These are phyloP conservation scores for Leptinotarsa defecta DNA, from an alignment of 1,140 invertebrate species.

Conservation along the genomic window DNA sequence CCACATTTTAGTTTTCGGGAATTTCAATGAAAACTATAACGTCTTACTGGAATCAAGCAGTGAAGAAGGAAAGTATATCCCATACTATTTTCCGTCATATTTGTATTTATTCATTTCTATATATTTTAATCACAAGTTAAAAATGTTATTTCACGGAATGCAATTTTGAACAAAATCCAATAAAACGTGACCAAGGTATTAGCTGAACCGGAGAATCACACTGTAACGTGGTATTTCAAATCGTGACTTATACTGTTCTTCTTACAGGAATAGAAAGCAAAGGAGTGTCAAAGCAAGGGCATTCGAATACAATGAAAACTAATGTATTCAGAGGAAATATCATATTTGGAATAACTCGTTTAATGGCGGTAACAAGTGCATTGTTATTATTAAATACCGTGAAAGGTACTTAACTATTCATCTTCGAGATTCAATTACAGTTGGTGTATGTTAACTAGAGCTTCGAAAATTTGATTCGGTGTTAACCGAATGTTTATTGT, in stretches of 20 bases:
- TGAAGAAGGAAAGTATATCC: no score
- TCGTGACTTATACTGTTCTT: constrained; percentile 7
- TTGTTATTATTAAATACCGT: constrained; percentile 12
- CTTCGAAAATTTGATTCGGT: not conserved
- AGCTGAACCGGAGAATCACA: not conserved
- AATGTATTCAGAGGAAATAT: constrained; percentile 13
- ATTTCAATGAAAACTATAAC: no score
- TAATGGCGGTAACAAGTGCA: constrained; percentile 7
- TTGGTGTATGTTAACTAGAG: not conserved
- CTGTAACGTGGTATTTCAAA: not conserved
- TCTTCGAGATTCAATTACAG: not conserved
- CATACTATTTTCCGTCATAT: not conserved
- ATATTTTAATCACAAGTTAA: not conserved
- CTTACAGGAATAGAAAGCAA: constrained; percentile 13
- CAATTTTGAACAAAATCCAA: no score
- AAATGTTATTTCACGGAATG: not conserved
- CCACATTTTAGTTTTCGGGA: no score
- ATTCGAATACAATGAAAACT: constrained; percentile 11
- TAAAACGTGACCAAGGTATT: no score
- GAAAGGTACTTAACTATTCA: not conserved
- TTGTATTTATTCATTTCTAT: constrained; percentile 15
- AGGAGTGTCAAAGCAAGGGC: constrained; percentile 10
- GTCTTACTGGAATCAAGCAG: no score
- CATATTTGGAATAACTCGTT: constrained; percentile 12
- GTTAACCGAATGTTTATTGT: no score